Evolutionary conservation across 2,113 vertebrate species (phyloP).

Genomic region (Pithys albifrons): DNA sequence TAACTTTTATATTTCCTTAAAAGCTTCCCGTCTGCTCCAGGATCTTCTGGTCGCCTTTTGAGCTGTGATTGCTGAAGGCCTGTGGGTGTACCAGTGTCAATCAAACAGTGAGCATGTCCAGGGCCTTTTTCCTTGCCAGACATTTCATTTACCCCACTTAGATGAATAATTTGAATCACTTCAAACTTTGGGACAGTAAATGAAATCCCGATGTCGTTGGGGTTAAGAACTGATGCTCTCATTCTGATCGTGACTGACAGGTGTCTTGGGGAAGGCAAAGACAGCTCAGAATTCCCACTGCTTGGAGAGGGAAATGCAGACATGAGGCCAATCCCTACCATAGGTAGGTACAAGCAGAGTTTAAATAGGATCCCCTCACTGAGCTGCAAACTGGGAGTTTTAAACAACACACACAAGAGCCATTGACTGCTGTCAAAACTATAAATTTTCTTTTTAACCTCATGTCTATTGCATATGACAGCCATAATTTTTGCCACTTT

Average conservation of each 20-base stretch:
- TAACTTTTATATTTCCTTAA: background rate
- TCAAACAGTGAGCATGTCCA: background rate
- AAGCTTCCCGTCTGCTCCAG: background rate
- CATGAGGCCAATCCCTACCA: background rate
- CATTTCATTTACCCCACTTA: background rate
- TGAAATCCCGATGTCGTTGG: background rate
- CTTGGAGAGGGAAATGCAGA: background rate
- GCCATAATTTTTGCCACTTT: background rate
- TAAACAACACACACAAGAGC: background rate
- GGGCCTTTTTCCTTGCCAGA: background rate
- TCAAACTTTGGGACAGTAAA: background rate
- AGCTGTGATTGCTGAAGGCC: background rate
- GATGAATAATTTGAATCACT: background rate
- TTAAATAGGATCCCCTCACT: background rate
- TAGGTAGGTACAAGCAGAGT: background rate
- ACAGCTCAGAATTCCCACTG: fast-evolving
- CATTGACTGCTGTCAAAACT: background rate
- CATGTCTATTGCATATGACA: background rate
- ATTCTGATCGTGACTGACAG: background rate
- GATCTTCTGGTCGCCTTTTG: background rate
- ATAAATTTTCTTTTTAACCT: background rate
- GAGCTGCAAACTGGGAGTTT: background rate
- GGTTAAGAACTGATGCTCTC: background rate
- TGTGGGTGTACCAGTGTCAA: constrained; percentile 11
- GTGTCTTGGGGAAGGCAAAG: background rate